Conservation (phyloP, 1,140 invertebrate species). For the Dolichoris vasculosae region DNA sequence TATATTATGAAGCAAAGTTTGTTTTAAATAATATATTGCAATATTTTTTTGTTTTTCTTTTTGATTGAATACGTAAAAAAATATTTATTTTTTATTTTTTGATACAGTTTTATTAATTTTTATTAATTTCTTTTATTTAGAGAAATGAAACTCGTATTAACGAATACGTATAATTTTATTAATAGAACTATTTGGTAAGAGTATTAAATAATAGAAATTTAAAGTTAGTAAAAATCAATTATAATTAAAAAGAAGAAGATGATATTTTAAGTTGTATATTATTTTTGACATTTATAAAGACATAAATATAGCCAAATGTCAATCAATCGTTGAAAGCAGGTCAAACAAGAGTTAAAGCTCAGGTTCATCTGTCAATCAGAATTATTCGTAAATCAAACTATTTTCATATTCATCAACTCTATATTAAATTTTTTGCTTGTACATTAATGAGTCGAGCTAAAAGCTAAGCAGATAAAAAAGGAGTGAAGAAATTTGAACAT, state of each 20-base stretch:
- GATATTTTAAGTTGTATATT: background rate
- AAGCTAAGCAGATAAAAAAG: background rate
- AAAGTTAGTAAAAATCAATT: background rate
- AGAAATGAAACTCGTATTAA: too few species aligned
- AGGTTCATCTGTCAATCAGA: background rate
- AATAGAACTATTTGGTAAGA: background rate
- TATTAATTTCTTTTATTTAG: too few species aligned
- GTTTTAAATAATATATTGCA: too few species aligned
- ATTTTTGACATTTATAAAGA: background rate
- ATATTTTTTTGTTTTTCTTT: too few species aligned
- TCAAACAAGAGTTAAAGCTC: conserved; percentile 6
- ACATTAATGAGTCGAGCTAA: background rate
- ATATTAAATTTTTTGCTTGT: conserved; percentile 21
- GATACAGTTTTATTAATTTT: too few species aligned
- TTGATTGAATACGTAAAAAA: too few species aligned
- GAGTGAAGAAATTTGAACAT: background rate
- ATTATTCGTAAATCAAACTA: conserved; percentile 43
- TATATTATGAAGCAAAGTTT: too few species aligned
- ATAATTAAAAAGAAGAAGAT: background rate
- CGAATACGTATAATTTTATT: background rate
- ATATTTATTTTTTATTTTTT: too few species aligned
- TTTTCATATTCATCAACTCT: conserved; percentile 14
- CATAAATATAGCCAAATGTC: conserved; percentile 21
- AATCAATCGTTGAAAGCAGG: conserved; percentile 9
- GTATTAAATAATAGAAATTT: background rate